Base-by-base conservation (phyloP, 1,140 invertebrate genomes). In the Drosophila pseudoananassae region DNA sequence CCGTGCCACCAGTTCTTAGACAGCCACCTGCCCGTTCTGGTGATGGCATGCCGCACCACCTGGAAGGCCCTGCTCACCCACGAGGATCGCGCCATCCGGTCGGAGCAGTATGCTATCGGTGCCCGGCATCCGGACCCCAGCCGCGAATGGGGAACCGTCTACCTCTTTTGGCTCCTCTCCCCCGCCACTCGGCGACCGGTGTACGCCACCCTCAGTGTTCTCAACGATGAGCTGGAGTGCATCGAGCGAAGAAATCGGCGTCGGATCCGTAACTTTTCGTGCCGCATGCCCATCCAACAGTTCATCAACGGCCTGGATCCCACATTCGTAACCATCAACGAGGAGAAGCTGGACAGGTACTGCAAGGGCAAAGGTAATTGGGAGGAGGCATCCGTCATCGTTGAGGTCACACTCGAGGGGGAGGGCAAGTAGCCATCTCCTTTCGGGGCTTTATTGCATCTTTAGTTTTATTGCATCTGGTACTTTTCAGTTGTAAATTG, bases 41-140 rank as follows among this genome's bases (percentile, higher is more conserved):
- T 43, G 14, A 43, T 43, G 40, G 40, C 15, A 14, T 43, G 40
- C 14, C 40, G 40, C 40, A 43, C 40, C 40, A 43, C 40, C n/a
- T 43, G 40, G 40, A 43, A 43, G 40, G 14, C 40, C 2, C 38
- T 40, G 40, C 33, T 36, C 33, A 31, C 31, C 31, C 31, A 40
- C 38, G 38, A 40, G 38, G 38, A 40, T 40, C 38, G n/a, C 25
- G 5, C 25, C 25, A 27, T 27, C 25, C 25, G 25, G 25, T 27
- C 25, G 5, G 25, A 27, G 25, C 25, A 27, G 25, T 27, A 27
- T 7, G 25, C 25, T 27, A 27, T 27, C 25, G 25, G 25, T 1
- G 25, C 25, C 25, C 25, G 9, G 33, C 2, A 36, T 12, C 33
- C 9, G 9, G 38, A 40, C 38, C 12, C 38, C 38, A 6, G 4